Evolutionary conservation across 2,888 invertebrate species (phyloP), one percentile per base, ranked within the genome.

Genomic region (Auanema sp.): DNA sequence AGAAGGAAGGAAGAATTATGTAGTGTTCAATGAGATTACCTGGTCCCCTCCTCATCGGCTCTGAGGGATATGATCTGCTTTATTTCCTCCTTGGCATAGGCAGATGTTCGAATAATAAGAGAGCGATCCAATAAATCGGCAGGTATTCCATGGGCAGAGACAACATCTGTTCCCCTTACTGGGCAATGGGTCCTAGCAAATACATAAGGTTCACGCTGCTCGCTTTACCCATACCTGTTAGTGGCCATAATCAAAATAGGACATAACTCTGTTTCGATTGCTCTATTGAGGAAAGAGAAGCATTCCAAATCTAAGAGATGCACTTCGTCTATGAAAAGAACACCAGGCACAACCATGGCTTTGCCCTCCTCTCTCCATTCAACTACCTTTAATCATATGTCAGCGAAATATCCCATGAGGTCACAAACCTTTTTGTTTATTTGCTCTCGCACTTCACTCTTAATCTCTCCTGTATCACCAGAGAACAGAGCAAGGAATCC

Each of bases 281-380:
- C 97, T 5, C 98, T 89, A 86, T 99, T 99, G 8, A 98, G 87
- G 85, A 91, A 98, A 0, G 97, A 97, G 87, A 98, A 98, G 84
- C 97, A 98, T 85, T 99, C 98, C 50, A 98, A 93, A 84, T 98
- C 98, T 72, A 99, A 86, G 96, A 98, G 97, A 84, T 99, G 98
- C 0, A 93, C 81, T 65, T 84, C 81, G 62, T 84, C 79, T 40
- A 76, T 71, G 78, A 85, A 83, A 12, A 83, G 66, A 24, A 83
- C 97, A 0, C 98, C 98, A 0, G 98, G 97, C 42, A 96, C 93
- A 83, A 99, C 94, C 85, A 96, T 96, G 0, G 98, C 96, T 84
- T 98, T 99, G 1, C 97, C 97, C 85, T 99, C 98, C 84, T 99
- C 98, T 23, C 96, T 88, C 98, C 98, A 98, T 84, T 98, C 98